These are phyloP conservation scores for Girardinus metallicus DNA, from an alignment of 2,797 vertebrate species.

Conservation along the genomic window DNA sequence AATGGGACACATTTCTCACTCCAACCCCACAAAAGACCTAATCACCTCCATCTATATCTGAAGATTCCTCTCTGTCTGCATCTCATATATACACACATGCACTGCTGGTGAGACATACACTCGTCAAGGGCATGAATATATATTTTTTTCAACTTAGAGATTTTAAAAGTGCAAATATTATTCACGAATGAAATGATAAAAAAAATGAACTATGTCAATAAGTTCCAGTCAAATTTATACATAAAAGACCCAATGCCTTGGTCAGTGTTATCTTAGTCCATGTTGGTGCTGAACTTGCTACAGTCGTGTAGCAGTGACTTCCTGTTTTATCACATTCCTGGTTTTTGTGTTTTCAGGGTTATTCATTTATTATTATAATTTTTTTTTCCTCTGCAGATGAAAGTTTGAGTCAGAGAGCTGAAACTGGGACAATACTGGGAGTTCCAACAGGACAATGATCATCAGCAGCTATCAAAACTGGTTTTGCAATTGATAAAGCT, in stretches of 20 bases:
- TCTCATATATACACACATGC: not conserved
- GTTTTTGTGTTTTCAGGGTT: not conserved
- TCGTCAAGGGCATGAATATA: not conserved
- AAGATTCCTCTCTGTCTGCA: not conserved
- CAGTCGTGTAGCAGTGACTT: not conserved
- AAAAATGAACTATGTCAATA: not conserved
- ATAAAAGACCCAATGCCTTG: not conserved
- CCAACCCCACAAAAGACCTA: constrained; percentile 4
- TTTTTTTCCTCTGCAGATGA: not conserved
- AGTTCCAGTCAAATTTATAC: not conserved
- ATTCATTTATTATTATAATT: not conserved
- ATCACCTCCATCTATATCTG: constrained; percentile 28
- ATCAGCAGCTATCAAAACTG: not conserved
- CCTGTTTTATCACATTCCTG: not conserved
- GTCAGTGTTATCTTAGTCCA: no score
- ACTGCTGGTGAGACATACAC: not conserved
- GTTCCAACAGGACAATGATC: not conserved
- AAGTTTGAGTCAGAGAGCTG: not conserved
- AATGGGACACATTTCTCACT: not conserved
- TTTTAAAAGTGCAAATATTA: not conserved
- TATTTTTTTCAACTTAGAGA: not conserved
- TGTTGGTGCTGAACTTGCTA: not conserved
- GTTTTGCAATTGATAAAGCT: not conserved
- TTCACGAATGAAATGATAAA: not conserved
- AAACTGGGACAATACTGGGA: not conserved